These are phyloP conservation scores for Misgurnus anguillicaudatus DNA, from an alignment of 2,113 vertebrate species.

Conservation along the genomic window DNA sequence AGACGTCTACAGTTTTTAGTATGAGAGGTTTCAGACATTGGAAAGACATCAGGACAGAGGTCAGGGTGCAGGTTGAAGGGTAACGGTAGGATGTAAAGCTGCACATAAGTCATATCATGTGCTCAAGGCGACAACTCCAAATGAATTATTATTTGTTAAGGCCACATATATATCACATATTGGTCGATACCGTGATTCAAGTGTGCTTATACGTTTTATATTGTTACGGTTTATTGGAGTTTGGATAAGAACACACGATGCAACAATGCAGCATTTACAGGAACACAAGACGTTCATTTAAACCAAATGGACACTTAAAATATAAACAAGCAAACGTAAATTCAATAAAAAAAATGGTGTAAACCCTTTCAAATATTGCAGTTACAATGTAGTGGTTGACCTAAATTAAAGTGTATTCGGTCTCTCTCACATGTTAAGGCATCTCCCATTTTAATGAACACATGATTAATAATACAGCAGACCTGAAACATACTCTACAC, in stretches of 20 bases:
- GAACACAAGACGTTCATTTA: slow-evolving; percentile 33
- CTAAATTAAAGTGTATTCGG: slow-evolving; percentile 27
- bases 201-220: slow-evolving; percentile 10
- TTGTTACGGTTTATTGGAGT: slow-evolving; percentile 7
- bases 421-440: slow-evolving; percentile 16
- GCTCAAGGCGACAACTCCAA: slow-evolving; percentile 30
- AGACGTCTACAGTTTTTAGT: slow-evolving; percentile 1
- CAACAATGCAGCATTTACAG: slow-evolving; percentile 46
- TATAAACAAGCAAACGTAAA: slow-evolving; percentile 22
- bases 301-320: slow-evolving; percentile 22
- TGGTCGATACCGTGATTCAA: slow-evolving; percentile 1
- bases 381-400: slow-evolving; percentile 44
- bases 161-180: slow-evolving; percentile 9
- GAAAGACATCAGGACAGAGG: slow-evolving; percentile 21
- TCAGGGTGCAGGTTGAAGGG: slow-evolving; percentile 14
- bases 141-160: slow-evolving; percentile 13
- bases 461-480: slow-evolving; percentile 25
- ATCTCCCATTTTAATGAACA: slow-evolving; percentile 35
- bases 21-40: slow-evolving; percentile 48
- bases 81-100: not conserved
- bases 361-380: slow-evolving; percentile 45
- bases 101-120: slow-evolving; percentile 43
- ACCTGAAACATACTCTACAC: not conserved
- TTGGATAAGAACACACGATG: slow-evolving; percentile 40
- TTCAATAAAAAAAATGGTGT: slow-evolving; percentile 30